These are phyloP conservation scores for Scaeva pyrastri DNA, from an alignment of 2,888 invertebrate species.

Conservation along the genomic window DNA sequence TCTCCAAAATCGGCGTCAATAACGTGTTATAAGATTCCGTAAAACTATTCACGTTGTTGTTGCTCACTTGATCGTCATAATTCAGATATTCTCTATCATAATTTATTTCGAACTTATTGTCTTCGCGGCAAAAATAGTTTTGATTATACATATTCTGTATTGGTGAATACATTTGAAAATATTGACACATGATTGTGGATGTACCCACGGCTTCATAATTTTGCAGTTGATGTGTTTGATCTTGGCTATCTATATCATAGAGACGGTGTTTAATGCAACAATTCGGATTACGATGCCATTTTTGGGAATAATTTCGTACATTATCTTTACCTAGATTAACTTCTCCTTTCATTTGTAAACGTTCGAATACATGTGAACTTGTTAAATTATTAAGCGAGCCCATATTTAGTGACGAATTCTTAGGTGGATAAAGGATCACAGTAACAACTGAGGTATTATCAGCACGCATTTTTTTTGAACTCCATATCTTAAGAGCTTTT, in stretches of 20 bases:
- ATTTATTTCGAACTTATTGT: conserved; percentile 76
- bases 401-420: conserved; percentile 84
- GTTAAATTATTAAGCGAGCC: conserved; percentile 74
- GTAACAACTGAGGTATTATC: conserved; percentile 98
- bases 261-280: conserved; percentile 9
- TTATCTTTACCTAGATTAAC: conserved; percentile 59
- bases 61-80: conserved; percentile 65
- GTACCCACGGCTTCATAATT: conserved; percentile 56
- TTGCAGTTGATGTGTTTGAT: conserved; percentile 50
- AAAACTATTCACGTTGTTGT: conserved; percentile 80
- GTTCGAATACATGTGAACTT: conserved; percentile 78
- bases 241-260: conserved; percentile 25
- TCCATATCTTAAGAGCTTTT: conserved; percentile 93
- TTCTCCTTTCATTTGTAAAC: conserved; percentile 77
- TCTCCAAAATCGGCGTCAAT: conserved; percentile 77
- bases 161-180: conserved; percentile 42
- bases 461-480: conserved; percentile 93
- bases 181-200: conserved; percentile 36
- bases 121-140: conserved; percentile 45
- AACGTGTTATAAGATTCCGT: conserved; percentile 83
- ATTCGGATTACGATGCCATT: not conserved
- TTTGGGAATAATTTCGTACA: conserved; percentile 20
- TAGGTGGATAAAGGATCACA: conserved; percentile 95
- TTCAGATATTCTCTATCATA: conserved; percentile 64
- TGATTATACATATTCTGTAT: conserved; percentile 32